Evolutionary conservation across 2,113 vertebrate genomes (phyloP).

Genomic region (Perognathus longimembris): DNA sequence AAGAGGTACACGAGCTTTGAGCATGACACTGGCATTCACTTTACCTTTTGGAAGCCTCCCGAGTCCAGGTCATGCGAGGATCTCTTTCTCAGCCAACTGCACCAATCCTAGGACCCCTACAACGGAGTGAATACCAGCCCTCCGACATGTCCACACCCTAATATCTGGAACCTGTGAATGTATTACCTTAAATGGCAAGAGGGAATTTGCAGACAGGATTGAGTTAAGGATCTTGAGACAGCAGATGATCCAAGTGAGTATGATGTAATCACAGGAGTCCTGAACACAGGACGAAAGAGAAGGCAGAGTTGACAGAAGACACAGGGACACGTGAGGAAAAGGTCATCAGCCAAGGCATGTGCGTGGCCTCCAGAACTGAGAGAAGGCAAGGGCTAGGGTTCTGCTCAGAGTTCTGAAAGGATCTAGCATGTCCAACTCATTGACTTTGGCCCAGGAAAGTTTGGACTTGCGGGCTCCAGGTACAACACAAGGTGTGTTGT

Average conservation of each 20-base stretch:
- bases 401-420: neutral
- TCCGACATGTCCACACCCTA: neutral
- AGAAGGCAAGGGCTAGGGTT: accelerated
- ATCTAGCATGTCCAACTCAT: neutral
- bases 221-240: neutral
- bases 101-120: neutral
- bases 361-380: neutral
- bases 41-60: neutral
- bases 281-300: neutral
- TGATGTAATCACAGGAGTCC: neutral
- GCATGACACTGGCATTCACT: accelerated
- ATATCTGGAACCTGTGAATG: neutral
- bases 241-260: neutral
- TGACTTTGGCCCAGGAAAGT: neutral
- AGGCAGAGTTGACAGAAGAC: neutral
- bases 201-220: neutral
- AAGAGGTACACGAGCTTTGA: neutral
- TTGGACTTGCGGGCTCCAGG: neutral
- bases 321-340: neutral
- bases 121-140: neutral
- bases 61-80: neutral
- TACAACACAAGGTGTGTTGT: neutral
- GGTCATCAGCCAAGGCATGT: neutral
- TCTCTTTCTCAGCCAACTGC: neutral
- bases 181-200: neutral